Percentiles rank a stretch among this genome's conserved stretches.
phyloP scores from a whole-genome alignment of 1,140 invertebrate species.

The Rhopalosiphum padi region DNA sequence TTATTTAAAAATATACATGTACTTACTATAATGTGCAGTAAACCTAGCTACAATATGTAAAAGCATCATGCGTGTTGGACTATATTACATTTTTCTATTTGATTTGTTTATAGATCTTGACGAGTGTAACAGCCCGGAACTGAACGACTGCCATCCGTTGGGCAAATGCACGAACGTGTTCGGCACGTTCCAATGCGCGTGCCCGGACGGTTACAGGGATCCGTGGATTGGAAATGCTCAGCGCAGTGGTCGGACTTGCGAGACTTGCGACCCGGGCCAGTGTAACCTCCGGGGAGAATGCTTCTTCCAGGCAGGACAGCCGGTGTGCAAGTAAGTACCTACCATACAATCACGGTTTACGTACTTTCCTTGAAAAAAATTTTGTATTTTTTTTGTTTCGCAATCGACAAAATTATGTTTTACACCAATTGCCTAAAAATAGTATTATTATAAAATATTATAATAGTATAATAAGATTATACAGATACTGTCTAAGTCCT shows the following conservation, averaged over 20 bases:
- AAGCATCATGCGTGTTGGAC: background rate
- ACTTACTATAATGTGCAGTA: background rate
- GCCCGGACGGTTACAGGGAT: conserved; percentile 80
- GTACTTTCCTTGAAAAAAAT: background rate
- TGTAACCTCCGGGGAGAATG: conserved; percentile 87
- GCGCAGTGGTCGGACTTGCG: conserved; percentile 76
- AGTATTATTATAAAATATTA: too few relatives aligned
- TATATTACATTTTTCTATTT: background rate
- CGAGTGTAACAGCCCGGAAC: conserved; percentile 82
- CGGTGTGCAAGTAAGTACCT: conserved; percentile 77
- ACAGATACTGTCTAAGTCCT: too few relatives aligned
- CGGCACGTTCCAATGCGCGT: conserved; percentile 87
- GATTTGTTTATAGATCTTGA: conserved; percentile 76
- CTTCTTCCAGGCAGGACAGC: conserved; percentile 76
- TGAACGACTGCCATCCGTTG: conserved; percentile 90
- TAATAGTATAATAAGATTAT: too few relatives aligned
- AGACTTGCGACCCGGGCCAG: conserved; percentile 75
- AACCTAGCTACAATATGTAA: background rate
- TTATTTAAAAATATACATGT: background rate
- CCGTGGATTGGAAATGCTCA: conserved; percentile 71
- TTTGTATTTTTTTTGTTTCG: too few relatives aligned
- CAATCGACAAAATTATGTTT: background rate
- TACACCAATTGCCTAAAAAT: too few relatives aligned
- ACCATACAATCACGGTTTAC: background rate
- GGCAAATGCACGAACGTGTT: conserved; percentile 88